Percentiles rank a stretch among this genome's conserved stretches.
These are phyloP conservation scores for Podotricha telesiphe DNA, from an alignment of 2,888 invertebrate genomes.

Conservation along the genomic window DNA sequence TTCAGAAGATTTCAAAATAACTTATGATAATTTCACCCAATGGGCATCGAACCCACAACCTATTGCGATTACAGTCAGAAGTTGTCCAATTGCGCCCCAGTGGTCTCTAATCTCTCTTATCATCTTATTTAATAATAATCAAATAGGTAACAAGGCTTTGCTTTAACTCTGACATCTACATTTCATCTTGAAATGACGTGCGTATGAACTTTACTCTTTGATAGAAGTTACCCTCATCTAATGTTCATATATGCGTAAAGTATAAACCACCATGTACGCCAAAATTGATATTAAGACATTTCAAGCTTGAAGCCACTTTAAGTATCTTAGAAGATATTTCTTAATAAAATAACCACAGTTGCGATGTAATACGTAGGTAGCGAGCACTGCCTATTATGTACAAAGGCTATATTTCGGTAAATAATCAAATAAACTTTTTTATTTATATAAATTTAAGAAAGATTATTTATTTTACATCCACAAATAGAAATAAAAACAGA, in stretches of 20 bases:
- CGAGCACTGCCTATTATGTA: neutral
- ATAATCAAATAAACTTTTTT: too few species aligned
- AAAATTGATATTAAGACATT: constrained; percentile 26
- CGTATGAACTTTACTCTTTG: constrained; percentile 15
- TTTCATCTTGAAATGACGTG: constrained; percentile 9
- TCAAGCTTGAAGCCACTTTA: neutral
- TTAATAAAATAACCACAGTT: neutral
- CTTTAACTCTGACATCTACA: neutral
- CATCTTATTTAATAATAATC: too few species aligned
- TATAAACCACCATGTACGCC: constrained; percentile 27
- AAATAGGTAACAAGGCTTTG: neutral
- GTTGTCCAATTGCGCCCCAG: too few species aligned
- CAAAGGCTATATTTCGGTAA: too few species aligned
- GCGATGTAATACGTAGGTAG: neutral
- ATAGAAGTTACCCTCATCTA: constrained; percentile 35
- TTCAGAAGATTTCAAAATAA: too few species aligned
- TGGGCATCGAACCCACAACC: too few species aligned
- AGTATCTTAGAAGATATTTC: neutral
- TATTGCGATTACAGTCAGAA: too few species aligned
- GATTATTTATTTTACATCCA: too few species aligned
- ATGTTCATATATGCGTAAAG: constrained; percentile 39
- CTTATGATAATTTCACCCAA: too few species aligned
- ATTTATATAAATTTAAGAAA: too few species aligned
- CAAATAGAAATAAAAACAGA: too few species aligned
- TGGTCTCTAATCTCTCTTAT: too few species aligned